A percentile compares a stretch with the other conserved stretches of the same genome.
Evolutionary conservation across 2,113 vertebrate genomes (phyloP).

Genomic region (Callionymus lyra): DNA sequence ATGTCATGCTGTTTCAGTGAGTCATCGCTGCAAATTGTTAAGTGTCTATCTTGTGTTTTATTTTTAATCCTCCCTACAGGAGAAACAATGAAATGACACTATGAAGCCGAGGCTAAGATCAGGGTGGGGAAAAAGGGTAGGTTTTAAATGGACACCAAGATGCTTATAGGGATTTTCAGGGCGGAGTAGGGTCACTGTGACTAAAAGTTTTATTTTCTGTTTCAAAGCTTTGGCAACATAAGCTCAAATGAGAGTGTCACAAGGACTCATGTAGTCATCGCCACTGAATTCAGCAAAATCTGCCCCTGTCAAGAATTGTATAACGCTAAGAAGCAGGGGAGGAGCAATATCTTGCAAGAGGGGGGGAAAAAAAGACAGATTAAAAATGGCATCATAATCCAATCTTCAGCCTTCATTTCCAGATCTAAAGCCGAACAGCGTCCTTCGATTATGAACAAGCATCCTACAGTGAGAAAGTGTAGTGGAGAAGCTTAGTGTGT

Average conservation of each 20-base stretch:
- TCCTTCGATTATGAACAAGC: constrained; percentile 41
- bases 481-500: constrained; percentile 16
- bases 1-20: constrained; percentile 6
- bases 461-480: constrained; percentile 33
- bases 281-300: constrained; percentile 46
- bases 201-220: constrained; percentile 47
- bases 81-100: constrained; percentile 30
- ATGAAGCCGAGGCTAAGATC: too few species aligned
- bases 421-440: constrained; percentile 46
- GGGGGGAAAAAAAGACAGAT: constrained; percentile 53
- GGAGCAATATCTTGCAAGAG: constrained; percentile 51
- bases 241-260: constrained; percentile 59
- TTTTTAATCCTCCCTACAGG: constrained; percentile 26
- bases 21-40: constrained; percentile 4
- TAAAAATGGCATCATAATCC: constrained; percentile 68
- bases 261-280: constrained; percentile 48
- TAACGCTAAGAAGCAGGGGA: constrained; percentile 54
- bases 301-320: constrained; percentile 59
- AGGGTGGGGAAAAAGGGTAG: constrained; percentile 28
- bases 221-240: constrained; percentile 47
- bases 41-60: constrained; percentile 10
- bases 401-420: constrained; percentile 58
- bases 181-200: constrained; percentile 37
- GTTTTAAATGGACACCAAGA: constrained; percentile 40
- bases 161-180: constrained; percentile 35